Percentiles rank a stretch among this genome's conserved stretches.
Conservation (phyloP, 2,797 vertebrate species). For the Aphelocoma californica region DNA sequence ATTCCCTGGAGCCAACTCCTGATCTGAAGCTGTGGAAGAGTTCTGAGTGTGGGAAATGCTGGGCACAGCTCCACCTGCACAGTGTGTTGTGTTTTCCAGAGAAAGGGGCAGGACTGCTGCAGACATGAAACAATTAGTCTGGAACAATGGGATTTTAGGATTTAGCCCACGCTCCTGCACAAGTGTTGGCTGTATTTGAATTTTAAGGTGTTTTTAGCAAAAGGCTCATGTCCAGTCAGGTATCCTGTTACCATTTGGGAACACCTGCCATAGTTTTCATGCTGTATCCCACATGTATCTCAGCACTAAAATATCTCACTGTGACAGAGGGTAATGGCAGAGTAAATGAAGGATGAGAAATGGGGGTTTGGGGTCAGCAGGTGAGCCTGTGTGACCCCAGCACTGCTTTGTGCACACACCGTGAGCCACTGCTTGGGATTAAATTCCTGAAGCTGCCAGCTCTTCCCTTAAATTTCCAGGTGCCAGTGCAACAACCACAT, state of each 20-base stretch:
- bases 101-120: neutral
- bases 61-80: neutral
- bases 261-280: neutral
- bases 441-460: neutral
- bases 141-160: fast-evolving
- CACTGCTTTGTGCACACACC: neutral
- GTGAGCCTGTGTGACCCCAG: neutral
- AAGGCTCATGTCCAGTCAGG: neutral
- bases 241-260: neutral
- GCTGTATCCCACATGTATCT: neutral
- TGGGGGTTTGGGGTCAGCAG: no score
- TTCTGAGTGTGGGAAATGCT: neutral
- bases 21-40: neutral
- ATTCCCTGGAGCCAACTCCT: neutral
- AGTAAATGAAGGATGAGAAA: neutral
- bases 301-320: neutral
- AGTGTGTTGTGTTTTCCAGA: no score
- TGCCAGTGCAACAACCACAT: neutral
- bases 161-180: neutral
- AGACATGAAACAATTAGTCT: neutral
- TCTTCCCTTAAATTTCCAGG: neutral
- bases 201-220: neutral
- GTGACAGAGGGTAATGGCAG: neutral
- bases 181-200: neutral
- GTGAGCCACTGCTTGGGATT: neutral